phyloP scores from a whole-genome alignment of 2,113 vertebrate species.

The Helogale parvula region DNA sequence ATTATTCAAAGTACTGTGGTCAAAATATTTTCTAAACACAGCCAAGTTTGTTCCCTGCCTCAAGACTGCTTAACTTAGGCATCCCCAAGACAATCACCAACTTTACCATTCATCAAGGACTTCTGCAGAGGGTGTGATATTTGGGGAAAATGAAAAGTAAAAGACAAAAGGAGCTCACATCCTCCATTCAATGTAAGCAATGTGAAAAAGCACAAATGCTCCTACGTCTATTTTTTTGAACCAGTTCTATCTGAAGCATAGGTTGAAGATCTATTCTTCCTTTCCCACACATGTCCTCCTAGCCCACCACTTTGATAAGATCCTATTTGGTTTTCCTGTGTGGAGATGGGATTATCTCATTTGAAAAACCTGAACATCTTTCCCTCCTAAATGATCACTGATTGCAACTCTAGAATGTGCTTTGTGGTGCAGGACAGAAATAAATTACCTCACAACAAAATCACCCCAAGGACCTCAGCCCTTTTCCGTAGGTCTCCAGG shows the following conservation, averaged over 20 bases:
- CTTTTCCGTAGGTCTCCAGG: not conserved
- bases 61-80: not conserved
- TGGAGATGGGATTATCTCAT: not conserved
- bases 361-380: not conserved
- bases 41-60: not conserved
- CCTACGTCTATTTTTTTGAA: not conserved
- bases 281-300: not conserved
- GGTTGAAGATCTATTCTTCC: not conserved
- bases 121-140: not conserved
- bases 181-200: not conserved
- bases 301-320: not conserved
- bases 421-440: not conserved
- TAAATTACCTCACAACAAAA: not conserved
- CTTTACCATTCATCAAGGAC: not conserved
- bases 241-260: not conserved
- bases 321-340: not conserved
- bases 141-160: conserved; percentile 25
- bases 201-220: not conserved
- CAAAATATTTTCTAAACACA: conserved; percentile 11
- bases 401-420: not conserved
- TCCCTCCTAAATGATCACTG: not conserved
- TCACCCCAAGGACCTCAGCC: not conserved
- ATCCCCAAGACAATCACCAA: not conserved
- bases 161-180: not conserved
- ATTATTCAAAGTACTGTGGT: not conserved